phyloP scores from a whole-genome alignment of 2,888 invertebrate genomes.

The Chalcis sispes region DNA sequence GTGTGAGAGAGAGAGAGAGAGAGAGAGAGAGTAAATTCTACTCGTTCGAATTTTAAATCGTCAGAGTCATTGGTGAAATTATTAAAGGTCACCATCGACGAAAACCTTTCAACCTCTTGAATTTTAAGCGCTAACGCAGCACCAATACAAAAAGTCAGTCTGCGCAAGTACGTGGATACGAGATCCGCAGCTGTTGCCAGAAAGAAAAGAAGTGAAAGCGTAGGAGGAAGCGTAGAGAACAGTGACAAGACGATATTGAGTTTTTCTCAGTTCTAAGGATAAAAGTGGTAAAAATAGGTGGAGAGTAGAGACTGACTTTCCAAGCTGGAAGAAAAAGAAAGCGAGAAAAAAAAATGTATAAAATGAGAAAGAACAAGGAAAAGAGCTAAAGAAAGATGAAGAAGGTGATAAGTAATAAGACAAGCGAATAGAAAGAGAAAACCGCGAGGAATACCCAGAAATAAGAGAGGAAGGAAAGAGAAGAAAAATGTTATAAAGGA shows the following conservation, averaged over 20 bases:
- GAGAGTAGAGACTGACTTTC: no score
- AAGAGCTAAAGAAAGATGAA: no score
- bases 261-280: not conserved
- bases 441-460: no score
- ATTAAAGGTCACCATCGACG: conserved; percentile 45
- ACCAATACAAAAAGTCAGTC: no score
- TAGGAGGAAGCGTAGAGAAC: not conserved
- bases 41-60: no score
- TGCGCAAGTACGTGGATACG: no score
- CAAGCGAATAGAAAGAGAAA: not conserved
- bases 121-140: conserved; percentile 50
- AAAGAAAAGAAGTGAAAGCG: not conserved
- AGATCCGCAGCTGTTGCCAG: no score
- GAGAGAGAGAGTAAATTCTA: not conserved
- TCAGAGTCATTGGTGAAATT: conserved; percentile 39
- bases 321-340: no score
- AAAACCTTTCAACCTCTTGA: conserved; percentile 47
- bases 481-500: not conserved
- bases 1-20: not conserved
- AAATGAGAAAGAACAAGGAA: not conserved
- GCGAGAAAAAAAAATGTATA: conserved; percentile 1
- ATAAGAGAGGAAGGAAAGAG: not conserved
- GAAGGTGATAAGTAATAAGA: not conserved
- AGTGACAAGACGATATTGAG: not conserved
- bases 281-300: no score